A percentile compares a stretch with the other conserved stretches of the same genome.
Conservation (phyloP, 2,888 invertebrate species). For the Sepioteuthis lessoniana region DNA sequence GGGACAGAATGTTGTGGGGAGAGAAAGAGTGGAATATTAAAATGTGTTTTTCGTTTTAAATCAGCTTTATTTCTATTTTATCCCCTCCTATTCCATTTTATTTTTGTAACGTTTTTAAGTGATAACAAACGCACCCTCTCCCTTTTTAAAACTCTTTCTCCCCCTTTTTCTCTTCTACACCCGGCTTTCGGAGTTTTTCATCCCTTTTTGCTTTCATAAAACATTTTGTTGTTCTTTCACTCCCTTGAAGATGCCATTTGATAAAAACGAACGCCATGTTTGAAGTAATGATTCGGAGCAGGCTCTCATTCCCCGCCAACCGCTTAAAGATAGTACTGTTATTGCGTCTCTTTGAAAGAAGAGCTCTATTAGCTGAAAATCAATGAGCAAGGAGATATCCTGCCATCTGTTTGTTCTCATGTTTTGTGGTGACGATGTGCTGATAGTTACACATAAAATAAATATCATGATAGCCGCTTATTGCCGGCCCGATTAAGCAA, state of each 20-base stretch:
- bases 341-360: slow-evolving; percentile 21
- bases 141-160: not conserved
- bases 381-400: slow-evolving; percentile 12
- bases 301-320: slow-evolving; percentile 4
- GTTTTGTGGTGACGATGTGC: slow-evolving; percentile 9
- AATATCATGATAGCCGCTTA: slow-evolving; percentile 33
- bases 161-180: not conserved
- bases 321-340: slow-evolving; percentile 33
- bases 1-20: not conserved
- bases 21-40: not conserved
- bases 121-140: not conserved
- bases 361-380: slow-evolving; percentile 13
- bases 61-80: slow-evolving; percentile 2
- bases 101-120: slow-evolving; percentile 8
- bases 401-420: slow-evolving; percentile 33
- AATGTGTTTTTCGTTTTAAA: slow-evolving; percentile 33
- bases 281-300: not conserved
- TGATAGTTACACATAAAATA: slow-evolving; percentile 33
- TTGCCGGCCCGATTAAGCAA: not conserved
- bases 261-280: slow-evolving; percentile 33
- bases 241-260: slow-evolving; percentile 33
- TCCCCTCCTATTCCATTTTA: not conserved
- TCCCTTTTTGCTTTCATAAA: not conserved
- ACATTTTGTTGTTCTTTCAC: not conserved
- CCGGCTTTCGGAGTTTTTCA: too few species aligned